Base-by-base conservation (phyloP, 2,888 invertebrate genomes). In the Biston stratarius region DNA sequence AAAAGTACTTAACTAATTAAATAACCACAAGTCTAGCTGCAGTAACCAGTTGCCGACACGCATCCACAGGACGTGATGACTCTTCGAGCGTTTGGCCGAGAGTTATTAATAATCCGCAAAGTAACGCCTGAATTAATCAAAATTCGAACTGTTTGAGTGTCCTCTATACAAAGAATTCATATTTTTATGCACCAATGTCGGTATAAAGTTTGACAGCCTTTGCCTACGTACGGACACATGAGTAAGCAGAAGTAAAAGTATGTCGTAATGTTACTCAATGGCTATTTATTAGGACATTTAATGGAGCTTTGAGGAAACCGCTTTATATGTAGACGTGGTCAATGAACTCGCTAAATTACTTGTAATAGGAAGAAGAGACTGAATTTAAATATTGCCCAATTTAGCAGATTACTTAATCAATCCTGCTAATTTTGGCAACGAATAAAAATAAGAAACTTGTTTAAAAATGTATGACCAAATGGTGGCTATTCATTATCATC, bases 191-290 rank as follows among this genome's bases (percentile, higher is more conserved):
- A 24, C 24, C 24, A 24, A 24, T 24, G 24, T 24, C 1, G 24
- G 24, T 24, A 6, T 9, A 58, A 47, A 58, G 42, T 61, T 66
- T 66, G 40, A 66, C 57, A 56, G 10, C 14, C 61, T 6, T 34
- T 24, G 47, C 10, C 24, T 14, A 44, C n/a, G 51, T 38, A 24
- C 45, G 14, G 42, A 45, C 40, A 47, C 47, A 5, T 9, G 42
- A 45, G 36, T 47, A 44, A 55, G 33, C 40, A 24, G 11, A 61
- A 66, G 66, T 66, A 66, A 66, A 61, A 66, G 66, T 66, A 58
- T 58, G 66, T 47, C 57, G 48, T 66, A 58, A 61, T 42, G 44
- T 66, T 66, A 58, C 66, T 61, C 61, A 66, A 66, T 61, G 14
- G 40, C 59, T 24, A 49, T 61, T 58, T 66, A 61, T 52, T 52